A percentile compares a stretch with the other conserved stretches of the same genome.
phyloP scores from a whole-genome alignment of 2,888 invertebrate genomes.

The Melangyna quadrimaculata region DNA sequence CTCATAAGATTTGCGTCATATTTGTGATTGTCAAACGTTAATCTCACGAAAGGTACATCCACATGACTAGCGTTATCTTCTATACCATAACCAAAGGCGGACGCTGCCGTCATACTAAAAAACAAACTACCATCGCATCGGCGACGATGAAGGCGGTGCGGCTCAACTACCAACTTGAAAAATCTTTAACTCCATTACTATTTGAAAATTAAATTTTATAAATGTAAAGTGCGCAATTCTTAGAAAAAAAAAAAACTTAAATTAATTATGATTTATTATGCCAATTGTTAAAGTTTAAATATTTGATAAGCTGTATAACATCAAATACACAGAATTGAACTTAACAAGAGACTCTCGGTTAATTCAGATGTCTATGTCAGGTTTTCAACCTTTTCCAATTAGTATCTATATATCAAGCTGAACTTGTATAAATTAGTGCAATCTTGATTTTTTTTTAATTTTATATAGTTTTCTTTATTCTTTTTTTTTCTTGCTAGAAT shows the following conservation, averaged over 20 bases:
- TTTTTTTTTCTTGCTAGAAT: slow-evolving; percentile 24
- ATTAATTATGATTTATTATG: slow-evolving; percentile 70
- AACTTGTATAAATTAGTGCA: slow-evolving; percentile 42
- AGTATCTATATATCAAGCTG: slow-evolving; percentile 50
- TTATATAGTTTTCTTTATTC: neutral
- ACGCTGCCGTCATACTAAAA: slow-evolving; percentile 7
- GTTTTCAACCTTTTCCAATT: slow-evolving; percentile 66
- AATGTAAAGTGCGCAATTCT: slow-evolving; percentile 39
- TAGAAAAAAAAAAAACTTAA: slow-evolving; percentile 27
- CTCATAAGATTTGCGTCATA: slow-evolving; percentile 54
- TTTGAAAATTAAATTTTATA: slow-evolving; percentile 42
- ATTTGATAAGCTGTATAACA: slow-evolving; percentile 60
- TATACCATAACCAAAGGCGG: slow-evolving; percentile 7
- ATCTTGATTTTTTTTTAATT: slow-evolving; percentile 13
- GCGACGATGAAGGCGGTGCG: neutral
- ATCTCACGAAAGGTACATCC: slow-evolving; percentile 36
- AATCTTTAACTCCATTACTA: slow-evolving; percentile 3
- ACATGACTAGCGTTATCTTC: slow-evolving; percentile 64
- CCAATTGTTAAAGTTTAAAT: slow-evolving; percentile 68
- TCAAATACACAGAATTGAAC: slow-evolving; percentile 51
- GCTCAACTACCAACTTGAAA: slow-evolving; percentile 27
- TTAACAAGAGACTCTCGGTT: slow-evolving; percentile 32
- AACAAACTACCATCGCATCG: slow-evolving; percentile 26
- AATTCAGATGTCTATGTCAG: slow-evolving; percentile 37
- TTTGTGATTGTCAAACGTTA: slow-evolving; percentile 53